Conservation (phyloP, 2,797 vertebrate species). For the Cyclopterus lumpus region DNA sequence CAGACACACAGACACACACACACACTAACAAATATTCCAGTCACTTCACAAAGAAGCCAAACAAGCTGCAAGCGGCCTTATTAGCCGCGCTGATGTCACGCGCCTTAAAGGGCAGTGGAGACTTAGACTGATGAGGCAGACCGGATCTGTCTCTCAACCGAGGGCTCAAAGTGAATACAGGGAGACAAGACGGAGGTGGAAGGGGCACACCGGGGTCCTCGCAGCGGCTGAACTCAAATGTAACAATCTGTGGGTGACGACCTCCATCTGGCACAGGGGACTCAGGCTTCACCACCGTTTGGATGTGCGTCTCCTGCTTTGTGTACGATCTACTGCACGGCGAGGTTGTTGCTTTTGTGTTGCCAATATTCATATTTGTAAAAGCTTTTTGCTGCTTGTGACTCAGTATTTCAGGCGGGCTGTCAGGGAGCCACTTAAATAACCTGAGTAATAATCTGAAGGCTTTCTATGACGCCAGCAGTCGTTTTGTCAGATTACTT, state of each 20-base stretch:
- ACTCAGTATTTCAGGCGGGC: conserved; percentile 30
- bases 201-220: conserved; percentile 4
- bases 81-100: conserved; percentile 24
- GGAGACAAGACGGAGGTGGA: conserved; percentile 20
- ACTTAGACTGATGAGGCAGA: conserved; percentile 20
- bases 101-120: conserved; percentile 48
- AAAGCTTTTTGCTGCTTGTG: conserved; percentile 24
- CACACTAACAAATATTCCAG: conserved; percentile 44
- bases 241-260: conserved; percentile 13
- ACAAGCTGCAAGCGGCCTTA: conserved; percentile 51
- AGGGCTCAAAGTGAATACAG: conserved; percentile 13
- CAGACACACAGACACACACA: conserved; percentile 16
- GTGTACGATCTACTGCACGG: neutral
- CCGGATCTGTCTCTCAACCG: conserved; percentile 27
- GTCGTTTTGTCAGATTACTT: conserved; percentile 22
- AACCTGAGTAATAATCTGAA: conserved; percentile 17
- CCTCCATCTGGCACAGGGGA: conserved; percentile 14
- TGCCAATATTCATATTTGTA: conserved; percentile 6
- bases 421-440: conserved; percentile 20
- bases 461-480: conserved; percentile 11
- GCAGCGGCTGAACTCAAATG: conserved; percentile 2
- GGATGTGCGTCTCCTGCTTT: neutral
- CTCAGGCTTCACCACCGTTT: neutral
- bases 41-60: conserved; percentile 48
- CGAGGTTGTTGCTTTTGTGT: neutral